Evolutionary conservation across 2,113 vertebrate genomes (phyloP).

Genomic region (Tricholaema leucomelas): DNA sequence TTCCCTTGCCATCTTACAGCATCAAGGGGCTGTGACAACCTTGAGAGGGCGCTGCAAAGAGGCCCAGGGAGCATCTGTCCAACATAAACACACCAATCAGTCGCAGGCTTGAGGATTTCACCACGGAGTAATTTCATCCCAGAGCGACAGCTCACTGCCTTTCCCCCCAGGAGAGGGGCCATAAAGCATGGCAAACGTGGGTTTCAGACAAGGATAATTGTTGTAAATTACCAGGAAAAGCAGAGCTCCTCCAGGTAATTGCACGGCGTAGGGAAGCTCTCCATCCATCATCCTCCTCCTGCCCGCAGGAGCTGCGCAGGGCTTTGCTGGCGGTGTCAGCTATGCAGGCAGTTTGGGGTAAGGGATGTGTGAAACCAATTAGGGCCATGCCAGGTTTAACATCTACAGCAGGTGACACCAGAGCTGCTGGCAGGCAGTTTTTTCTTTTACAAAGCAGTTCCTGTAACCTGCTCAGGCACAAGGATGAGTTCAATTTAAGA

Average conservation of each 20-base stretch:
- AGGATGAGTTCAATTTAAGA: too few relatives aligned
- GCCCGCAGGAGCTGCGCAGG: neutral
- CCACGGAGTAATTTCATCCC: neutral
- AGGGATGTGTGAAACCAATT: constrained; percentile 9
- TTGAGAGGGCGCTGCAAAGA: fast-evolving
- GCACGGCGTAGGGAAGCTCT: neutral
- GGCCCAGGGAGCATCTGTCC: fast-evolving
- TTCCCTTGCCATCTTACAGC: fast-evolving
- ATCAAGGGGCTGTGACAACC: fast-evolving
- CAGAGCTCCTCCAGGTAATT: neutral
- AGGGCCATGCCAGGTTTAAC: neutral
- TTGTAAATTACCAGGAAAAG: neutral
- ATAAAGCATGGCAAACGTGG: neutral
- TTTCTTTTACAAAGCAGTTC: neutral
- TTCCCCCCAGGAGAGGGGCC: neutral
- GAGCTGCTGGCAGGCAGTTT: constrained; percentile 9
- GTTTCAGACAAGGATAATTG: neutral
- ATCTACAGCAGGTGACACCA: fast-evolving
- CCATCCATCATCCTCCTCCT: neutral
- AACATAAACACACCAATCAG: neutral
- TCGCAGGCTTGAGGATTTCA: fast-evolving
- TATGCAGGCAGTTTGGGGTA: neutral
- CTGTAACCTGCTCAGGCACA: neutral
- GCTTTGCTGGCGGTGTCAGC: neutral
- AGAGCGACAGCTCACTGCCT: neutral